Conservation (phyloP, 2,113 vertebrate genomes). For the Urocynchramus pylzowi region DNA sequence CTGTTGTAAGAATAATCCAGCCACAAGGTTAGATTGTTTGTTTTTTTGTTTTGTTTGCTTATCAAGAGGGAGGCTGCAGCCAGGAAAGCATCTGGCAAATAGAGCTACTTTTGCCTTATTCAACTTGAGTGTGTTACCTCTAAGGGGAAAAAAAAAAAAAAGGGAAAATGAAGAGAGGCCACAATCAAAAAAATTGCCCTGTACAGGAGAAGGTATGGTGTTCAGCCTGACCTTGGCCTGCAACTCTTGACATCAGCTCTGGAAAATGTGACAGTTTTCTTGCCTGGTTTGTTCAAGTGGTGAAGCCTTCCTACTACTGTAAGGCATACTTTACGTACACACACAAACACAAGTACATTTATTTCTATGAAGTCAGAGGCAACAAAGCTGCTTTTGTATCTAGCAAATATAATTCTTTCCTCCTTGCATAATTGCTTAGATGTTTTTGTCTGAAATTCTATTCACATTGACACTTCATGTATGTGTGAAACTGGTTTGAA, state of each 20-base stretch:
- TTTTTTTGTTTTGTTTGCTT: not conserved
- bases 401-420: constrained; percentile 66
- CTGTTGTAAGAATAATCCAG: not conserved
- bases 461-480: constrained; percentile 57
- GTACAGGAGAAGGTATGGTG: constrained; percentile 24
- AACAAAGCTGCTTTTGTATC: constrained; percentile 67
- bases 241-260: constrained; percentile 43
- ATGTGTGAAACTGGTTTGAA: constrained; percentile 47
- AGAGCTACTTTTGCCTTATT: not conserved
- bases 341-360: not conserved
- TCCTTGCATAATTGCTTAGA: constrained; percentile 40
- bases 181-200: constrained; percentile 15
- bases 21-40: not conserved
- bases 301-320: not conserved
- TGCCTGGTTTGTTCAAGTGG: not conserved
- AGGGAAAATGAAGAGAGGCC: not conserved
- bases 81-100: not conserved
- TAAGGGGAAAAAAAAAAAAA: not conserved
- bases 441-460: constrained; percentile 68
- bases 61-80: not conserved
- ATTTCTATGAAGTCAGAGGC: constrained; percentile 49
- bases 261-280: constrained; percentile 29
- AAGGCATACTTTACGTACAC: not conserved
- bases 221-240: constrained; percentile 36
- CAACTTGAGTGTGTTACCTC: not conserved